Conservation (phyloP, 2,113 vertebrate genomes). For the Zapornia atra region DNA sequence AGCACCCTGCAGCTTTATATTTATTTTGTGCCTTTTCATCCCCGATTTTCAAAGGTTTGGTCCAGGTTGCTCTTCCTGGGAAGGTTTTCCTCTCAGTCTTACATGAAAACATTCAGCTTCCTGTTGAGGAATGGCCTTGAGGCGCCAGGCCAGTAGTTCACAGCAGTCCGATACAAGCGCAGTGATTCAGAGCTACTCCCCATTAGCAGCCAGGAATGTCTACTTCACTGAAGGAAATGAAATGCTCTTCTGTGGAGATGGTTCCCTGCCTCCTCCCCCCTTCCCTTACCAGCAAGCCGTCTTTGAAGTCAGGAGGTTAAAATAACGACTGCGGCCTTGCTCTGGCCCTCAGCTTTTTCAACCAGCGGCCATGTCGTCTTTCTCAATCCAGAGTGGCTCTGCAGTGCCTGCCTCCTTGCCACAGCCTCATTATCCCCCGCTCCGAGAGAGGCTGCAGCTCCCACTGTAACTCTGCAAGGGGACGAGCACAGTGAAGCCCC, state of each 20-base stretch:
- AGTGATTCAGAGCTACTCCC: slow-evolving; percentile 83
- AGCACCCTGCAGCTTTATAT: slow-evolving; percentile 81
- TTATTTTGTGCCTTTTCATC: slow-evolving; percentile 84
- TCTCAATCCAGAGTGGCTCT: neutral
- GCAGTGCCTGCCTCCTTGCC: neutral
- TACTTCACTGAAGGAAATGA: slow-evolving; percentile 82
- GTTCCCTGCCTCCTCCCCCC: slow-evolving; percentile 54
- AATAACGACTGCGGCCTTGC: slow-evolving; percentile 78
- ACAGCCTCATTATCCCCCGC: neutral
- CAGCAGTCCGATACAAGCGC: slow-evolving; percentile 79
- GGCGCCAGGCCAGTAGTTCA: slow-evolving; percentile 78
- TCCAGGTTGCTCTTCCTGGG: slow-evolving; percentile 84
- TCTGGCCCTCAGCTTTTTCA: slow-evolving; percentile 58
- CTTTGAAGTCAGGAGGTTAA: slow-evolving; percentile 89
- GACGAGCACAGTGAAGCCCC: neutral
- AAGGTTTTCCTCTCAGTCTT: slow-evolving; percentile 83
- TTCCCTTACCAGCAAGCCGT: slow-evolving; percentile 36
- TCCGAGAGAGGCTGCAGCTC: neutral
- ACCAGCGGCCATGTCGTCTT: slow-evolving; percentile 71
- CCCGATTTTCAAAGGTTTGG: slow-evolving; percentile 80
- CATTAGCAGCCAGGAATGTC: slow-evolving; percentile 81
- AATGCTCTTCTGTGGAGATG: slow-evolving; percentile 82
- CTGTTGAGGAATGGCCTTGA: slow-evolving; percentile 82
- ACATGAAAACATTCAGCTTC: slow-evolving; percentile 88
- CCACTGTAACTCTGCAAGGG: neutral